Conservation (phyloP, 2,797 vertebrate species). For the Margarornis squamiger region DNA sequence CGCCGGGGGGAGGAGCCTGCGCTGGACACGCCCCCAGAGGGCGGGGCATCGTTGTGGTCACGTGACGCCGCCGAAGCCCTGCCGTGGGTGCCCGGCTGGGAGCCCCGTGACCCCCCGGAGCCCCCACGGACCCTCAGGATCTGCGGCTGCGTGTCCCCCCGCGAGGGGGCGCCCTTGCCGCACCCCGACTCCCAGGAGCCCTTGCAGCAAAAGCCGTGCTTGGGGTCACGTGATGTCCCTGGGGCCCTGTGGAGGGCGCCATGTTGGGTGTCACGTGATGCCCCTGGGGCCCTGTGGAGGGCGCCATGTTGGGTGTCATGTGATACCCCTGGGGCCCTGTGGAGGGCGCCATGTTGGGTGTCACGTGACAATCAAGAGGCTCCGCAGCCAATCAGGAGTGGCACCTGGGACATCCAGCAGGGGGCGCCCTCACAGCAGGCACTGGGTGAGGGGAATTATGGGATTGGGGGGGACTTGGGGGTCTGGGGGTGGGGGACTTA, state of each 20-base stretch:
- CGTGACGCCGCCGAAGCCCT: fast-evolving
- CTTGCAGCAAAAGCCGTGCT: neutral
- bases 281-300: neutral
- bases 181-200: neutral
- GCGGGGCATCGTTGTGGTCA: neutral
- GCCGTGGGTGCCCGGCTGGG: too few relatives aligned
- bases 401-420: neutral
- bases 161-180: fast-evolving
- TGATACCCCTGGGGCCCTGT: neutral
- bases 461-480: too few relatives aligned
- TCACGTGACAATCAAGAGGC: neutral
- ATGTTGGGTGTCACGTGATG: neutral
- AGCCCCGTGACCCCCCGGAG: neutral
- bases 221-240: neutral
- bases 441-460: neutral
- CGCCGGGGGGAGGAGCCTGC: neutral
- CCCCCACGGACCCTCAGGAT: neutral
- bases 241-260: neutral
- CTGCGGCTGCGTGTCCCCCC: neutral
- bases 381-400: neutral
- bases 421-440: neutral
- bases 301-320: neutral
- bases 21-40: neutral
- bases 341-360: neutral
- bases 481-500: too few relatives aligned